These are phyloP conservation scores for Protosalanx chinensis DNA, from an alignment of 2,797 vertebrate genomes.

Conservation along the genomic window DNA sequence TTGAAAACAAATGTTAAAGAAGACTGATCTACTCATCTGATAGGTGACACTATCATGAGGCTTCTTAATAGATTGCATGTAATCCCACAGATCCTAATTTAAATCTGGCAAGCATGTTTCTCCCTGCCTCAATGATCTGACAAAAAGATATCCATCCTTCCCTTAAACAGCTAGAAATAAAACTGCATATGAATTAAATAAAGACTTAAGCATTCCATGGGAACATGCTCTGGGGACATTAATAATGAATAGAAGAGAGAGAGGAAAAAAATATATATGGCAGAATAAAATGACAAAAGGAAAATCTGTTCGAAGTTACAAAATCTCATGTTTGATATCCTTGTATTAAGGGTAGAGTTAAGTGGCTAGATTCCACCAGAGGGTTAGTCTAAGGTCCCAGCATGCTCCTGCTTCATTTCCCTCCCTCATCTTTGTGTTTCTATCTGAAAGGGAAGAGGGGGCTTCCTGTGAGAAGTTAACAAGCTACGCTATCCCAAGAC, in stretches of 20 bases:
- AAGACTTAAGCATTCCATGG: slow-evolving; percentile 37
- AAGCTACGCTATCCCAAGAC: slow-evolving; percentile 13
- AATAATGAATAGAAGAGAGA: slow-evolving; percentile 47
- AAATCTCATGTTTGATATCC: slow-evolving; percentile 47
- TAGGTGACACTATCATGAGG: slow-evolving; percentile 14
- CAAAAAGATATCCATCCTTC: slow-evolving; percentile 11
- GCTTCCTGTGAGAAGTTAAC: slow-evolving; percentile 30
- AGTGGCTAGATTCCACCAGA: slow-evolving; percentile 20
- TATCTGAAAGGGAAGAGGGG: slow-evolving; percentile 7
- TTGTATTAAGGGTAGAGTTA: slow-evolving; percentile 40
- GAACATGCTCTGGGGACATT: slow-evolving; percentile 48
- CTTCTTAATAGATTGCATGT: slow-evolving; percentile 43
- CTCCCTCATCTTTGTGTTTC: slow-evolving; percentile 26
- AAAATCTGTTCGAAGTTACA: slow-evolving; percentile 39
- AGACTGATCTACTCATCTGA: no score
- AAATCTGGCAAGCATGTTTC: slow-evolving; percentile 31
- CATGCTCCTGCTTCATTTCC: slow-evolving; percentile 1
- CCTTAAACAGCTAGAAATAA: slow-evolving; percentile 34
- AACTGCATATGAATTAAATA: slow-evolving; percentile 40
- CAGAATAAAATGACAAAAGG: slow-evolving; percentile 23
- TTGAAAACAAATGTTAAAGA: no score
- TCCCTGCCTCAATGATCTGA: slow-evolving; percentile 39
- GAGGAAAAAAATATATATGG: slow-evolving; percentile 40
- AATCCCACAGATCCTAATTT: slow-evolving; percentile 37
- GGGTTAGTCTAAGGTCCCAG: slow-evolving; percentile 8